phyloP scores from a whole-genome alignment of 2,113 vertebrate species.

The Phoxinus phoxinus region DNA sequence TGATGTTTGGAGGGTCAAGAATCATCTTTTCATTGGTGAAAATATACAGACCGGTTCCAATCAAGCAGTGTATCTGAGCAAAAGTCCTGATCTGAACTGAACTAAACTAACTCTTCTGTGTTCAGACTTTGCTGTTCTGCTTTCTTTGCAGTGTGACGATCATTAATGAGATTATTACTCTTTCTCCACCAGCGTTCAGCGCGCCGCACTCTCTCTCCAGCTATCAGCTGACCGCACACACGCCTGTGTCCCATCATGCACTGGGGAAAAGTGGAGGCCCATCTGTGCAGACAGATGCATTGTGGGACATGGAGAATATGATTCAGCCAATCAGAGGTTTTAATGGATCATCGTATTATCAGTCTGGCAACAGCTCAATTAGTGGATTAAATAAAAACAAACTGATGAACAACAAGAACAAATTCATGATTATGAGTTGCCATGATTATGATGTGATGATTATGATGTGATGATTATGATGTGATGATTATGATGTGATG shows the following conservation, averaged over 20 bases:
- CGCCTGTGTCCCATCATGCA: constrained; percentile 67
- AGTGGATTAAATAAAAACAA: not conserved
- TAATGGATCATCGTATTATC: constrained; percentile 67
- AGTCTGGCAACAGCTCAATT: constrained; percentile 65
- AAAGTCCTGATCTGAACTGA: too few relatives aligned
- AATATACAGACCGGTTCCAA: too few relatives aligned
- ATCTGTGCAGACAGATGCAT: constrained; percentile 58
- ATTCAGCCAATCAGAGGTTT: constrained; percentile 67
- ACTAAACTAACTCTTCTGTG: too few relatives aligned
- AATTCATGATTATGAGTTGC: not conserved
- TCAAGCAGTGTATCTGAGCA: too few relatives aligned
- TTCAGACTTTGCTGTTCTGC: too few relatives aligned
- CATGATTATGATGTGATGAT: not conserved
- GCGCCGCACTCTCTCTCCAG: constrained; percentile 66
- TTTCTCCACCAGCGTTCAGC: constrained; percentile 66
- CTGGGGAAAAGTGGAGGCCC: constrained; percentile 65
- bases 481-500: not conserved
- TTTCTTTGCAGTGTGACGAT: too few relatives aligned
- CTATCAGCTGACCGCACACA: constrained; percentile 66
- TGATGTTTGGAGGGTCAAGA: too few relatives aligned
- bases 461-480: too few relatives aligned
- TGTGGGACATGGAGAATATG: constrained; percentile 72
- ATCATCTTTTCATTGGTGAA: too few relatives aligned
- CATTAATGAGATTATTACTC: constrained; percentile 47
- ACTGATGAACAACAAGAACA: too few relatives aligned